Evolutionary conservation across 37 sponge, comb jelly and placozoan species (phyloP), one percentile per base, ranked within the genome.

Genomic region (Oopsacas minuta): DNA sequence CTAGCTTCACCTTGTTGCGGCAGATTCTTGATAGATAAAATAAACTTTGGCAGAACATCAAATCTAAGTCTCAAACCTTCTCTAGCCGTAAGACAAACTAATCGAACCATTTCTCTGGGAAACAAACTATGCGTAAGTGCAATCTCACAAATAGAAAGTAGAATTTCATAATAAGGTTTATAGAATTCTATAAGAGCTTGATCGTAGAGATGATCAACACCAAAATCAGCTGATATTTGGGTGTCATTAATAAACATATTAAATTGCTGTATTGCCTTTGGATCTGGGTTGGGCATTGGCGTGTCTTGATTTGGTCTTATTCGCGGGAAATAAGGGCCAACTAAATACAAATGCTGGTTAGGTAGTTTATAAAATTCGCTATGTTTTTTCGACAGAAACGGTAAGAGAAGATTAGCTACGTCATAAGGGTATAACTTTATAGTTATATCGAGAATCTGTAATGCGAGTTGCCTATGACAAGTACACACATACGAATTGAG

Each of bases 201-300:
- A 34, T 61, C 75, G 75, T 61, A 61, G 75, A 61, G 20, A 10
- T 25, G 28, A 12, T 61, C 75, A 10, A 25, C 75, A 25, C 75
- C 75, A 61, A 20, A 61, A 25, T 61, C 75, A 25, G 75, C 75
- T 3, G 30, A 3, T 32, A 61, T 61, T 5, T 10, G 22, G 28
- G 75, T 61, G 28, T 61, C 75, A 12, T 61, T 61, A n/a, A 61
- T 61, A n/a, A 61, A 61, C 75, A 61, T 61, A n/a, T 61, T 61
- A 34, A 61, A 61, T n/a, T 61, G 75, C 75, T 12, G 75, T 10
- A 61, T 25, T 61, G 7, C 32, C 5, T 3, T 12, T 3, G 75
- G 20, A 34, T 61, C 75, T 61, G 75, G 20, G 75, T 3, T 61
- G 20, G 75, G 1, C 5, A 25, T 12, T 32, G 75, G 75, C 5